A percentile compares a stretch with the other conserved stretches of the same genome.
These are phyloP conservation scores for Epiblema foenella DNA, from an alignment of 2,888 invertebrate genomes.

Conservation along the genomic window DNA sequence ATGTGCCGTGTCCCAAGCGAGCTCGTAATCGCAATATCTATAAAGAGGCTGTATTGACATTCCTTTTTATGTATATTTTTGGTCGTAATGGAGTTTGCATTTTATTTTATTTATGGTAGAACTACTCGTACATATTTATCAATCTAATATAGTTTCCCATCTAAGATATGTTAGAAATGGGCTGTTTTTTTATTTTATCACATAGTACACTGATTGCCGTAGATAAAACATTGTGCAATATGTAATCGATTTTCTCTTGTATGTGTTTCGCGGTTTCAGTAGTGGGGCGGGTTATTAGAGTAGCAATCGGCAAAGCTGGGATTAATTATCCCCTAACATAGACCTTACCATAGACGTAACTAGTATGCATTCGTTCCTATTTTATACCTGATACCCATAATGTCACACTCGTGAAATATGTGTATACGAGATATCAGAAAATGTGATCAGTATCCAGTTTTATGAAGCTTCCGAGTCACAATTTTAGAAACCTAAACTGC, in stretches of 20 bases:
- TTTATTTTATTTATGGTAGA: constrained; percentile 68
- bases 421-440: not conserved
- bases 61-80: constrained; percentile 71
- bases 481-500: too few relatives aligned
- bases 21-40: constrained; percentile 49
- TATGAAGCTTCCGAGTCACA: too few relatives aligned
- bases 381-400: not conserved
- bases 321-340: constrained; percentile 58
- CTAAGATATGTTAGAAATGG: constrained; percentile 71
- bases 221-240: constrained; percentile 64
- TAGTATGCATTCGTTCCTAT: not conserved
- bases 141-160: constrained; percentile 62
- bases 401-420: not conserved
- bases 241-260: constrained; percentile 55
- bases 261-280: constrained; percentile 52
- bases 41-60: constrained; percentile 62
- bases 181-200: constrained; percentile 68
- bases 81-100: constrained; percentile 53
- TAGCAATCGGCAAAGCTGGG: constrained; percentile 44
- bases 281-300: constrained; percentile 54
- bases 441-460: not conserved
- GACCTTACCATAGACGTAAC: constrained; percentile 46
- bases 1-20: constrained; percentile 31
- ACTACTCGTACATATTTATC: constrained; percentile 54
- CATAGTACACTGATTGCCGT: constrained; percentile 61